These are phyloP conservation scores for Noctuana brunneofusca DNA, from an alignment of 2,888 invertebrate species.

Conservation along the genomic window DNA sequence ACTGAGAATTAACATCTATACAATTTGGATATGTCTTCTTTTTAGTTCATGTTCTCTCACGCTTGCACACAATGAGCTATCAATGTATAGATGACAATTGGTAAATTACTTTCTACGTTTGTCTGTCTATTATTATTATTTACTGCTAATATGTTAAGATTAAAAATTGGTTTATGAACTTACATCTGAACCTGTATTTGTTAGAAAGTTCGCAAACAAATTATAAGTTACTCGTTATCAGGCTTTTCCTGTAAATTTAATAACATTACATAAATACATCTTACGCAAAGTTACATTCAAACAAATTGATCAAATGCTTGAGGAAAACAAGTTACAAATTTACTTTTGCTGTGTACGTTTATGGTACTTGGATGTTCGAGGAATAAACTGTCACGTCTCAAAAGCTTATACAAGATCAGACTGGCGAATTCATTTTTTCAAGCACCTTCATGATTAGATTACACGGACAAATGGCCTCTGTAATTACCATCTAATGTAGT, in stretches of 20 bases:
- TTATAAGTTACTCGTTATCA: not conserved
- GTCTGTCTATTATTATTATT: conserved; percentile 29
- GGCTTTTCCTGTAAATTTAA: not conserved
- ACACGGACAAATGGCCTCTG: conserved; percentile 28
- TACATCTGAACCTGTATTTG: not conserved
- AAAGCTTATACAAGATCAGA: conserved; percentile 21
- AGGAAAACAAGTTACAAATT: not conserved
- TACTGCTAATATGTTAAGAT: not conserved
- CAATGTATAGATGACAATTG: conserved; percentile 41
- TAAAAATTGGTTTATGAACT: not conserved
- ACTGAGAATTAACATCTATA: conserved; percentile 47
- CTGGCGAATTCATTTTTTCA: conserved; percentile 10
- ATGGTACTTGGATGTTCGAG: not conserved
- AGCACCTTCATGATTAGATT: conserved; percentile 28
- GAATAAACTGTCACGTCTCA: conserved; percentile 19
- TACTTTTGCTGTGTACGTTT: not conserved
- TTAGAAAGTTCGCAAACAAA: not conserved
- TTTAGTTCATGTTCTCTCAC: conserved; percentile 41
- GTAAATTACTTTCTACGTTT: conserved; percentile 43
- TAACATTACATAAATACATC: not conserved
- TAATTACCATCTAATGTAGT: conserved; percentile 32
- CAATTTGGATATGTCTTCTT: conserved; percentile 41
- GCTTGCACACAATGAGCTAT: conserved; percentile 39
- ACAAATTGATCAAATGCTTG: not conserved
- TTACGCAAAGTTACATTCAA: not conserved